These are phyloP conservation scores for Galleria mellonella DNA, from an alignment of 1,140 invertebrate genomes.

Conservation along the genomic window DNA sequence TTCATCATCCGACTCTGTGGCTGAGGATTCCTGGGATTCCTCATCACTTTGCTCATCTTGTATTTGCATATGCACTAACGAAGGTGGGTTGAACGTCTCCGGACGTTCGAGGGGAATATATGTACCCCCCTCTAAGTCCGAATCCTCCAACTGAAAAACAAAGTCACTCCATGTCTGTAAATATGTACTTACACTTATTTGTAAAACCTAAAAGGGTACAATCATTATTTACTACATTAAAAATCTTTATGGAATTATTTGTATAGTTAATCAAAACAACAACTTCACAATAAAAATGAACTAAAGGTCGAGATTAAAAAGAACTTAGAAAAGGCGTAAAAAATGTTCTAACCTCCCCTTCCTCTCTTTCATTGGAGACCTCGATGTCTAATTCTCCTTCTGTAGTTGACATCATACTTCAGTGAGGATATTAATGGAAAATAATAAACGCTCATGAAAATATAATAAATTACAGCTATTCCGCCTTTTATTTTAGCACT, in stretches of 20 bases:
- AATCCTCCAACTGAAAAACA: slow-evolving; percentile 59
- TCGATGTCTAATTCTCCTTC: slow-evolving; percentile 64
- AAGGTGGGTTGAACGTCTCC: slow-evolving; percentile 60
- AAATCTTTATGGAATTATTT: too few species aligned
- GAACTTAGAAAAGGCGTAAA: too few species aligned
- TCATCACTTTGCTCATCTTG: slow-evolving; percentile 65
- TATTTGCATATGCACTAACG: slow-evolving; percentile 64
- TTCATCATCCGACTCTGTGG: slow-evolving; percentile 55
- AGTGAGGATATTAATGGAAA: slow-evolving; percentile 18
- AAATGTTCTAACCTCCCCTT: slow-evolving; percentile 54
- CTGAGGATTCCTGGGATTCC: slow-evolving; percentile 42
- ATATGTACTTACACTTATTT: too few species aligned
- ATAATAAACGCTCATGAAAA: slow-evolving; percentile 50
- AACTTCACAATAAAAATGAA: too few species aligned
- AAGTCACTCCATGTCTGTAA: too few species aligned
- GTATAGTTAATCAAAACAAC: too few species aligned
- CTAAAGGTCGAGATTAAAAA: too few species aligned
- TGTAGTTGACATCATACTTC: slow-evolving; percentile 64
- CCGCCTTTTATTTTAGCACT: slow-evolving; percentile 33
- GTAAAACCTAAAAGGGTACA: too few species aligned
- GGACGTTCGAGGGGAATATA: slow-evolving; percentile 58
- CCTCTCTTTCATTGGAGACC: slow-evolving; percentile 53
- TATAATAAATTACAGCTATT: slow-evolving; percentile 36
- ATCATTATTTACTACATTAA: too few species aligned
- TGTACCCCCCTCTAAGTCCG: slow-evolving; percentile 62